Conservation (phyloP, 2,113 vertebrate genomes). For the Rafetus swinhoei region DNA sequence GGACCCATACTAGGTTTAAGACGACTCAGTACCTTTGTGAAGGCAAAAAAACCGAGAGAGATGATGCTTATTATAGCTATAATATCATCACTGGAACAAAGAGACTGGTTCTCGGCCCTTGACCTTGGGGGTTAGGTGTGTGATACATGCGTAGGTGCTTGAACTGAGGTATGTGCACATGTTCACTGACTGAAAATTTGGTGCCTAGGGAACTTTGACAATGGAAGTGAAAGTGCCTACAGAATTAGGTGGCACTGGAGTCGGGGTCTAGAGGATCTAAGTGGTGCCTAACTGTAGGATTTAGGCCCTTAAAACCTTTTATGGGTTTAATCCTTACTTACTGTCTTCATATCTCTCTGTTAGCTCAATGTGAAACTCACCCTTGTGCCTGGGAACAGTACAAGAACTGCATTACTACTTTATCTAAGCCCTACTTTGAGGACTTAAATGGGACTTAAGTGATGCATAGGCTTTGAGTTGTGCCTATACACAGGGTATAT, state of each 20-base stretch:
- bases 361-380: not conserved
- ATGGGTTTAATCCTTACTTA: not conserved
- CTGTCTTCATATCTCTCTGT: not conserved
- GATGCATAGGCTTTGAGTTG: not conserved
- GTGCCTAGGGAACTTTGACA: not conserved
- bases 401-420: not conserved
- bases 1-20: not conserved
- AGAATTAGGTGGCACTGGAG: not conserved
- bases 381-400: not conserved
- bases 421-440: not conserved
- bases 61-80: not conserved
- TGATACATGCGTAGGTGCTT: not conserved
- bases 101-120: not conserved
- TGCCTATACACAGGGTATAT: not conserved
- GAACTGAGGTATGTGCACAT: not conserved
- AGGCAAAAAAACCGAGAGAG: not conserved
- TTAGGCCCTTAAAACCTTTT: not conserved
- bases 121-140: not conserved
- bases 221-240: not conserved
- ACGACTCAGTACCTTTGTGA: not conserved
- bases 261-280: too few relatives aligned
- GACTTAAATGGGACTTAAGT: not conserved
- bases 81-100: not conserved
- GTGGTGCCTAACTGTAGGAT: not conserved
- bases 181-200: not conserved